Evolutionary conservation across 1,140 invertebrate species (phyloP).

Genomic region (Antheraea pernyi): DNA sequence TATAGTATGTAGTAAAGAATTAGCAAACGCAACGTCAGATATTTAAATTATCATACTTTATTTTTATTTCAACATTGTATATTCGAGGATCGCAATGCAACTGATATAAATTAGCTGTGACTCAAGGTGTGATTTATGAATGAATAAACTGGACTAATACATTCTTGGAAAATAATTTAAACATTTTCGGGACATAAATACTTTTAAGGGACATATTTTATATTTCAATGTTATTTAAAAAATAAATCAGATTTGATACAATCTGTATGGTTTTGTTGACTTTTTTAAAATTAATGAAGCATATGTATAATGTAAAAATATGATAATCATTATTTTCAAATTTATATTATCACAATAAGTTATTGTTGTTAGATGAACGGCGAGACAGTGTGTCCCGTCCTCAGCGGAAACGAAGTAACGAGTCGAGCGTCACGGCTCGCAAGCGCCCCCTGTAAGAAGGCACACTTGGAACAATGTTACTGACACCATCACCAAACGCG

Average conservation of each 20-base stretch:
- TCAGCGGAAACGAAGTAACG: slow-evolving; percentile 43
- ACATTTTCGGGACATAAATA: background rate
- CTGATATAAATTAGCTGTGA: background rate
- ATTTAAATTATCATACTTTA: too few relatives aligned
- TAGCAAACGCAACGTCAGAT: too few relatives aligned
- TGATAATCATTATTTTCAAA: background rate
- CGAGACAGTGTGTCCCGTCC: slow-evolving; percentile 40
- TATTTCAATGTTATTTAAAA: too few relatives aligned
- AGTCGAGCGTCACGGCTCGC: slow-evolving; percentile 58
- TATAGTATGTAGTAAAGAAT: too few relatives aligned
- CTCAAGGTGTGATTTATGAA: background rate
- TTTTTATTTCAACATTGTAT: background rate
- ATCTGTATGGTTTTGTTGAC: too few relatives aligned
- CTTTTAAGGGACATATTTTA: background rate
- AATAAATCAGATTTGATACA: too few relatives aligned
- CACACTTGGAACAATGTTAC: slow-evolving; percentile 14
- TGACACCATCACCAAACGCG: slow-evolving; percentile 38
- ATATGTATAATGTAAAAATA: too few relatives aligned
- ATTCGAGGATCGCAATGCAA: background rate
- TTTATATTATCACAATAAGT: background rate
- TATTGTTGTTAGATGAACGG: slow-evolving; percentile 14
- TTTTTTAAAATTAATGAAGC: too few relatives aligned
- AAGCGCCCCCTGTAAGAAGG: slow-evolving; percentile 45
- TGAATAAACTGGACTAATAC: background rate
- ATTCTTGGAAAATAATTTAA: background rate